Evolutionary conservation across 2,113 vertebrate genomes (phyloP).

Genomic region (Pseudopodoces humilis): DNA sequence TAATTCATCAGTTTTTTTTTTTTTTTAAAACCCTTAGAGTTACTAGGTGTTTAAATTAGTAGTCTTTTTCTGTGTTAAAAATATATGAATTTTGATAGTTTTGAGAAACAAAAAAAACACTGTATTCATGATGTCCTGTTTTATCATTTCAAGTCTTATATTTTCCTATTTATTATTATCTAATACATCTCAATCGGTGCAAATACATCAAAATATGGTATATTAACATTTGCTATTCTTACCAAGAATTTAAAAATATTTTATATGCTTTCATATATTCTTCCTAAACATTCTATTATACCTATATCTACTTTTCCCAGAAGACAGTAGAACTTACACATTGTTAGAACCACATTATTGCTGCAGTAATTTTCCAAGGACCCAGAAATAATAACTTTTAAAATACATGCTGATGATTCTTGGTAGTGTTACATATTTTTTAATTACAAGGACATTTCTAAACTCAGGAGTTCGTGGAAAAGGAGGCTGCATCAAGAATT

Average conservation of each 20-base stretch:
- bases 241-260: neutral
- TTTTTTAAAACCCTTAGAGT: fast-evolving
- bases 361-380: neutral
- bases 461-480: neutral
- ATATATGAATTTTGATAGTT: neutral
- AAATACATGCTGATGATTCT: neutral
- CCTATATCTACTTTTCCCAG: neutral
- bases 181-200: neutral
- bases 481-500: neutral
- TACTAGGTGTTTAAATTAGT: neutral
- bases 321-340: neutral
- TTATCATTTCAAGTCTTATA: neutral
- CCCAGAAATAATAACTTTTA: neutral
- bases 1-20: neutral
- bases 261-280: neutral
- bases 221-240: neutral
- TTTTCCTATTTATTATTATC: neutral
- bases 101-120: neutral
- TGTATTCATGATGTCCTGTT: neutral
- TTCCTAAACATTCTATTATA: neutral
- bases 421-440: neutral
- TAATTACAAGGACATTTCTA: neutral
- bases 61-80: neutral
- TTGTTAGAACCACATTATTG: neutral
- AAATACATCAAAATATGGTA: neutral